Base-by-base conservation (phyloP, 2,113 vertebrate species). In the Hyperopisus bebe region DNA sequence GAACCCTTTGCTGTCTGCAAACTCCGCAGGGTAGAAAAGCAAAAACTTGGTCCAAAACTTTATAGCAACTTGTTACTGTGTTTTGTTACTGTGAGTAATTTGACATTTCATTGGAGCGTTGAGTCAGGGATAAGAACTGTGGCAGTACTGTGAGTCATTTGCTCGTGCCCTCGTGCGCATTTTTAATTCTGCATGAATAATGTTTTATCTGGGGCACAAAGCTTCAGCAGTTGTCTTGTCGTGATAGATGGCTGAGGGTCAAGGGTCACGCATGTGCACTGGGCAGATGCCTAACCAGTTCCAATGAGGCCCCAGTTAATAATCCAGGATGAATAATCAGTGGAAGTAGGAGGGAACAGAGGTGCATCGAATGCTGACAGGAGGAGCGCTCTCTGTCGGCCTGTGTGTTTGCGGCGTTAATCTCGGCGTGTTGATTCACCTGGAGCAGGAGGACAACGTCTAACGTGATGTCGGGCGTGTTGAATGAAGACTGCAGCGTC, bases 11-110 rank as follows among this genome's bases (percentile, higher is more conserved):
- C 74, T 80, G 31, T 74, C n/a, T 1, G 1, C 27, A 31, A 31
- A 74, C 74, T 19, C 35, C 1, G 5, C 6, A 42, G 35, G 6
- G 15, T 17, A 80, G 31, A 80, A 42, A 80, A 80, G 35, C 35
- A 42, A 80, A 35, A 6, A 39, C 35, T 17, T 39, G 70, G 15
- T 7, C 35, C 31, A 77, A 19, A 77, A 80, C 74, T 80, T 80
- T 7, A 19, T 11, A 62, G 55, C 24, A 4, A 19, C 39, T 42
- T 88, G 39, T 62, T 88, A n/a, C 44, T 24, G 19, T 47, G 80
- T 88, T 10, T 39, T 70, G 39, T 62, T 88, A n/a, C 44, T 24
- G 19, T 84, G 82, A 84, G 82, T 84, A 84, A 84, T 84, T 84
- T 84, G 82, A 47, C 82, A 84, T 84, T 84, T 80, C 74, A 19